Evolutionary conservation across 53 echinoderm and acorn worm species (phyloP).

Genomic region (Astropecten irregularis): DNA sequence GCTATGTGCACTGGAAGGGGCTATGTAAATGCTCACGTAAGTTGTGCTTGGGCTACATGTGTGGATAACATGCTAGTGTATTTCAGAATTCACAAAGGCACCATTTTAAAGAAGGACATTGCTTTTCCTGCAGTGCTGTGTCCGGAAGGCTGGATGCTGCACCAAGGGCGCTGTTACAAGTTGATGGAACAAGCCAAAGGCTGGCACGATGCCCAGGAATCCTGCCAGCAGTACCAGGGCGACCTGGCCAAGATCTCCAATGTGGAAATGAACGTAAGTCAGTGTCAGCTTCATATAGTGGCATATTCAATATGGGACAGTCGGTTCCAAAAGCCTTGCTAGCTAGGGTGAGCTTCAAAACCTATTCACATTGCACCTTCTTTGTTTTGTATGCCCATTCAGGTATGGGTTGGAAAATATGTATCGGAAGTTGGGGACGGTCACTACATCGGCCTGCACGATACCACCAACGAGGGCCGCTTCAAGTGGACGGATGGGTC

Average conservation of each 20-base stretch:
- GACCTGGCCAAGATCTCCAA: conserved; percentile 65
- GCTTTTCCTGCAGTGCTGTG: conserved; percentile 57
- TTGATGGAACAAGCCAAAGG: conserved; percentile 36
- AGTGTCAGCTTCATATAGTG: too few relatives aligned
- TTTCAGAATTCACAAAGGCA: too few relatives aligned
- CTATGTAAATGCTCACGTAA: too few relatives aligned
- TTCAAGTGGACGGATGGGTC: conserved; percentile 45
- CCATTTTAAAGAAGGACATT: too few relatives aligned
- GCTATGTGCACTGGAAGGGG: too few relatives aligned
- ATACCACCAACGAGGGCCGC: conserved; percentile 45
- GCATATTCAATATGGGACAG: too few relatives aligned
- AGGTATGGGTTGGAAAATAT: conserved; percentile 1
- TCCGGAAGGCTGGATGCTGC: conserved; percentile 65
- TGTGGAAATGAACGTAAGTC: conserved; percentile 68
- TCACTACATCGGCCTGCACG: conserved; percentile 58
- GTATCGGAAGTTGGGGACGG: neutral
- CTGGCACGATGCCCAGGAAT: conserved; percentile 63
- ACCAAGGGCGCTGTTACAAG: conserved; percentile 54
- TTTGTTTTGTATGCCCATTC: too few relatives aligned
- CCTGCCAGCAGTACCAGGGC: conserved; percentile 56
- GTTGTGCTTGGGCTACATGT: too few relatives aligned
- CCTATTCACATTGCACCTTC: too few relatives aligned
- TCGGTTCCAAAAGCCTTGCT: too few relatives aligned
- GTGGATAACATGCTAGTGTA: too few relatives aligned
- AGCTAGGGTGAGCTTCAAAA: too few relatives aligned